phyloP scores from a whole-genome alignment of 2,113 vertebrate species.

The Poeciliopsis prolifica region DNA sequence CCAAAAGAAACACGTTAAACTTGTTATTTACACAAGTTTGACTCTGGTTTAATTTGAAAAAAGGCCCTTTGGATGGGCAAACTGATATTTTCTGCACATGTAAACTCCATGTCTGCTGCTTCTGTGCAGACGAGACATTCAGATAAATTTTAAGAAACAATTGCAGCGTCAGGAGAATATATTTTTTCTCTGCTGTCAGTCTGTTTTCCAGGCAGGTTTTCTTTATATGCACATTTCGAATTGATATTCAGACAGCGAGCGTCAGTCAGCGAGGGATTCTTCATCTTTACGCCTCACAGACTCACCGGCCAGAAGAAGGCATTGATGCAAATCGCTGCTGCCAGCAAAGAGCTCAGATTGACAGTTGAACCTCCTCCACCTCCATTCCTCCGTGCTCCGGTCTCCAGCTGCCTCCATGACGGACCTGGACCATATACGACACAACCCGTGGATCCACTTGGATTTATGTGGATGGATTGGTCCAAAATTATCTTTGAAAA shows the following conservation, averaged over 20 bases:
- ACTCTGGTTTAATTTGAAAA: neutral
- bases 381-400: slow-evolving; percentile 55
- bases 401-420: slow-evolving; percentile 89
- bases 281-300: slow-evolving; percentile 32
- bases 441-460: neutral
- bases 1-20: neutral
- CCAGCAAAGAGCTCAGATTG: slow-evolving; percentile 63
- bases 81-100: no score
- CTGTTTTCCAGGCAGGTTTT: neutral
- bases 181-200: neutral
- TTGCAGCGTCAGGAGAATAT: neutral
- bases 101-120: no score
- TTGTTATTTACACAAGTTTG: neutral
- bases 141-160: neutral
- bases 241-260: slow-evolving; percentile 38
- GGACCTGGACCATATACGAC: slow-evolving; percentile 15
- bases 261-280: slow-evolving; percentile 26
- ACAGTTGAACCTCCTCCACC: slow-evolving; percentile 9
- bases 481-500: no score
- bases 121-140: neutral
- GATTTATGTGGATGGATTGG: neutral
- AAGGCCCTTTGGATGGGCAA: no score
- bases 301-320: slow-evolving; percentile 12
- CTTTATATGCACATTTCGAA: slow-evolving; percentile 14
- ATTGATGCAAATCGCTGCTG: slow-evolving; percentile 67